Percentiles rank a stretch among this genome's conserved stretches.
These are phyloP conservation scores for Lepidothrix coronata DNA, from an alignment of 2,113 vertebrate species.

Conservation along the genomic window DNA sequence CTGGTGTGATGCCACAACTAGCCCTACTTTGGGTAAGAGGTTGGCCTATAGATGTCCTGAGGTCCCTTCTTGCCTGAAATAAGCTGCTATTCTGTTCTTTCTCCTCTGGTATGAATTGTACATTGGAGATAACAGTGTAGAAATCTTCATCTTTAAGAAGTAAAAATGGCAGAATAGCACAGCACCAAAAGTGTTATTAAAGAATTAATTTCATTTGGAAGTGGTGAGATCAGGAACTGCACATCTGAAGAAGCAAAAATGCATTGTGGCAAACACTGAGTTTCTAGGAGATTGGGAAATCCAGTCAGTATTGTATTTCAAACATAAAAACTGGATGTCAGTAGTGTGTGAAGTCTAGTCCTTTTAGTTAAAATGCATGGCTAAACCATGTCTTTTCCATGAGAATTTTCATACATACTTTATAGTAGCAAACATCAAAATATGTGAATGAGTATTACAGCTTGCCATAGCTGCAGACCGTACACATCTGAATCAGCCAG, in stretches of 20 bases:
- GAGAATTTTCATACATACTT: neutral
- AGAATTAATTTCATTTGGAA: neutral
- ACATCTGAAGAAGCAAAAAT: neutral
- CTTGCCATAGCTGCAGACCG: neutral
- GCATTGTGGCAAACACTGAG: neutral
- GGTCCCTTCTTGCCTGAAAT: neutral
- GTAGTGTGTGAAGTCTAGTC: fast-evolving
- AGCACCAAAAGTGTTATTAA: neutral
- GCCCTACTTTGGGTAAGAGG: neutral
- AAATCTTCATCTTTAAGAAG: neutral
- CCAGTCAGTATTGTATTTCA: neutral
- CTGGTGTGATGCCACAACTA: neutral
- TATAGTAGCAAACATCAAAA: neutral
- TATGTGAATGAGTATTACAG: neutral
- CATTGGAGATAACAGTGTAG: neutral
- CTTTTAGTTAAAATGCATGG: neutral
- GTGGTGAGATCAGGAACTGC: neutral
- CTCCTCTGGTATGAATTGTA: neutral
- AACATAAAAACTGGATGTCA: neutral
- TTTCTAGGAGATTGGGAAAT: neutral
- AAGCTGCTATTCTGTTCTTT: neutral
- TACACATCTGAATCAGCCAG: neutral
- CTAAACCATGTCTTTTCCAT: fast-evolving
- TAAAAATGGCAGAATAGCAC: neutral
- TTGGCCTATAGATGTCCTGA: too few species aligned